Evolutionary conservation across 2,113 vertebrate genomes (phyloP).

Genomic region (Hyperoodon ampullatus): DNA sequence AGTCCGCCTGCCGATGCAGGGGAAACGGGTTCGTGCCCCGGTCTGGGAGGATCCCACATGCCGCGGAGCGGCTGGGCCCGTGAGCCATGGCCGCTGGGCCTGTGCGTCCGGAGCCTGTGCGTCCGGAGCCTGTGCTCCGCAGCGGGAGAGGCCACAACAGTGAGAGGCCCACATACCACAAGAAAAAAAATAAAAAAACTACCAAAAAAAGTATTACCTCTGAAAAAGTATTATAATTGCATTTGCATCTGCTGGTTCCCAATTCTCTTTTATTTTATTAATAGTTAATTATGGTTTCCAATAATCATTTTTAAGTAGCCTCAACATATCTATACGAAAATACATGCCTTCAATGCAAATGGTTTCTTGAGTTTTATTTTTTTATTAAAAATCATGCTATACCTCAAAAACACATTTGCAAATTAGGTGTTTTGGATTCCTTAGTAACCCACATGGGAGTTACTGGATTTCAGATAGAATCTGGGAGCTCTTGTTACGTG

Average conservation of each 20-base stretch:
- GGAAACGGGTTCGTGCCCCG: too few relatives aligned
- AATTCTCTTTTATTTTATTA: background rate
- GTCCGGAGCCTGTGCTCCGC: too few relatives aligned
- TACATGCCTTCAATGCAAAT: background rate
- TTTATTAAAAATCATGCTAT: background rate
- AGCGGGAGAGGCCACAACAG: too few relatives aligned
- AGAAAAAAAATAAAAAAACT: too few relatives aligned
- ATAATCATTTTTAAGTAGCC: background rate
- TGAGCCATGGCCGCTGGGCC: too few relatives aligned
- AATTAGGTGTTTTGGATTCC: background rate
- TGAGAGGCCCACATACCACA: too few relatives aligned
- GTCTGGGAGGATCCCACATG: too few relatives aligned
- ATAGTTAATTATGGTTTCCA: background rate
- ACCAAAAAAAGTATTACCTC: background rate
- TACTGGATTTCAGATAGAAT: background rate
- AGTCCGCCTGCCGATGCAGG: too few relatives aligned
- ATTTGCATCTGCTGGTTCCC: background rate
- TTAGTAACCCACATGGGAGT: background rate
- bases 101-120: too few relatives aligned
- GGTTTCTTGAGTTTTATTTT: background rate
- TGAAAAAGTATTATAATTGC: background rate
- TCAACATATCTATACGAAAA: background rate
- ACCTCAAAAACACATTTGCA: background rate
- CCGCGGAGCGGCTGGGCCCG: too few relatives aligned
- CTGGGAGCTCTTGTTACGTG: background rate